Evolutionary conservation across 2,797 vertebrate species (phyloP), one percentile per base, ranked within the genome.

Genomic region (Gastrophryne carolinensis): DNA sequence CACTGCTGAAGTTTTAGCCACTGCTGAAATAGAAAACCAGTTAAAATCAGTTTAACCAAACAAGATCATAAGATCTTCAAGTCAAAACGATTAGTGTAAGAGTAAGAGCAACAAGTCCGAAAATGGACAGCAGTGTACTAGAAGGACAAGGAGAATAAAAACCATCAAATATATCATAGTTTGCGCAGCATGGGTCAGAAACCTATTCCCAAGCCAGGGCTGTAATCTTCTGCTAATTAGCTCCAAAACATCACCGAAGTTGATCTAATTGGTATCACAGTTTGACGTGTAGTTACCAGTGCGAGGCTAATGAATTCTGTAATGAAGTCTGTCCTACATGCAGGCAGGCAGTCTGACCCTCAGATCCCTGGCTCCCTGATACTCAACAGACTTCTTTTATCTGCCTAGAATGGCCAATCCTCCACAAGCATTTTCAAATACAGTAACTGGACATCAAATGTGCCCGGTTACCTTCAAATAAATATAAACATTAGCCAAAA

Each of bases 231-330:
- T 65, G 79, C 83, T 88, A 87, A 89, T 88, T 87, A 88, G 78
- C 78, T 86, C 71, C 71, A 80, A 80, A 87, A 83, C 73, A 79
- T 63, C 74, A 82, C 82, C 80, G 81, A 85, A 85, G 79, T 81
- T 79, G 73, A 82, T 86, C 81, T 87, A 89, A 89, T 88, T 90
- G 85, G 85, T 72, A 74, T 41, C 15, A 23, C 79, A 79, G 76
- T 83, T 89, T 83, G 80, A 84, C 83, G 67, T 84, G 86, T 90
- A 74, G 78, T 85, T 87, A 82, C 10, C 8, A 77, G 83, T 41
- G 64, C 84, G 80, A 86, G 84, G 76, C 85, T 88, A 90, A 91
- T 90, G 86, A 90, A 83, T 79, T n/a, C n/a, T n/a, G n/a, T n/a
- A n/a, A n/a, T n/a, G n/a, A 83, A 82, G 87, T 86, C 83, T 86